phyloP scores from a whole-genome alignment of 2,113 vertebrate species.

The Typhlomys cinereus region DNA sequence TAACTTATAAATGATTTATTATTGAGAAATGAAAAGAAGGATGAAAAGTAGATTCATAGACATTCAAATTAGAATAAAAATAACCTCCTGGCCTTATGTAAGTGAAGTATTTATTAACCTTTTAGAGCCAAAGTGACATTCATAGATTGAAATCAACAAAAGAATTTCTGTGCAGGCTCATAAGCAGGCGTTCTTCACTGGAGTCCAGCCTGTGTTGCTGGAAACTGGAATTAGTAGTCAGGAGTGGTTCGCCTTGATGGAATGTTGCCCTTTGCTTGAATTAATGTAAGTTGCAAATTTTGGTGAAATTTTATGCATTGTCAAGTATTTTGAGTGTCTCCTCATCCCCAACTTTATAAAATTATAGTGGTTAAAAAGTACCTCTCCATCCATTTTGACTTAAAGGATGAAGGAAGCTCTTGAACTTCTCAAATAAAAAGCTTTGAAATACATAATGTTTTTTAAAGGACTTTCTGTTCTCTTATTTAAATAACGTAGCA shows the following conservation, averaged over 20 bases:
- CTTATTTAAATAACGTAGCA: slow-evolving; percentile 24
- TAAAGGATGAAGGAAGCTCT: slow-evolving; percentile 56
- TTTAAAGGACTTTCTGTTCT: slow-evolving; percentile 10
- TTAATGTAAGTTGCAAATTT: slow-evolving; percentile 31
- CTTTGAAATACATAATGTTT: slow-evolving; percentile 53
- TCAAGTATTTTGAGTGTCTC: slow-evolving; percentile 59
- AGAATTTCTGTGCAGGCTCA: background rate
- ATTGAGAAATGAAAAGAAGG: background rate
- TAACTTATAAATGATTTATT: slow-evolving; percentile 46
- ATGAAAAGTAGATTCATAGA: background rate
- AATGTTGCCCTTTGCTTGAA: slow-evolving; percentile 44
- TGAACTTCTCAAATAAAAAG: slow-evolving; percentile 50
- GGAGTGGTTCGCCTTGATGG: background rate
- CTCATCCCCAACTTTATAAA: slow-evolving; percentile 58
- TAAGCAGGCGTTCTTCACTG: background rate
- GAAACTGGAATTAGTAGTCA: background rate
- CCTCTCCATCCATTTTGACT: slow-evolving; percentile 42
- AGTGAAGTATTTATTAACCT: background rate
- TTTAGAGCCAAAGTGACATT: background rate
- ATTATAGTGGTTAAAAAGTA: slow-evolving; percentile 45
- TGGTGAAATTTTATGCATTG: slow-evolving; percentile 43
- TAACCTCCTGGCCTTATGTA: background rate
- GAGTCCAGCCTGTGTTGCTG: background rate
- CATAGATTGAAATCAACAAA: background rate
- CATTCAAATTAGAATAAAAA: slow-evolving; percentile 1